Conservation (phyloP, 2,113 vertebrate genomes). For the Eretmochelys imbricata region DNA sequence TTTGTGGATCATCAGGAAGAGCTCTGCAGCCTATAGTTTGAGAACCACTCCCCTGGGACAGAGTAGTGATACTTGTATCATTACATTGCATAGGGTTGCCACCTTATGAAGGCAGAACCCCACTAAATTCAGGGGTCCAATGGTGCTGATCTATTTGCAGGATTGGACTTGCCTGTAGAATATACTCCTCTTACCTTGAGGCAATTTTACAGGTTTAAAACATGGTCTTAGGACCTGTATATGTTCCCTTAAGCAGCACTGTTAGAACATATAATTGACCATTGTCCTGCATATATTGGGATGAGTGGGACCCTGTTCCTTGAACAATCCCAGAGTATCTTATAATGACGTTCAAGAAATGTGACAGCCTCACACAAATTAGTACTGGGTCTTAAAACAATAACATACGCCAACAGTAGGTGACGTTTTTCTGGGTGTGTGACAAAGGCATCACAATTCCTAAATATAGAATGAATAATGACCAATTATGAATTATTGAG, state of each 20-base stretch:
- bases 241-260: not conserved
- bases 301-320: not conserved
- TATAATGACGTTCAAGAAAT: not conserved
- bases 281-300: not conserved
- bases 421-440: not conserved
- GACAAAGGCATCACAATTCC: not conserved
- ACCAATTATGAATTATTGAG: not conserved
- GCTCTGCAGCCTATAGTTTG: not conserved
- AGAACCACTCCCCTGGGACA: not conserved
- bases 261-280: not conserved
- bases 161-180: not conserved
- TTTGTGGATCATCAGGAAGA: not conserved
- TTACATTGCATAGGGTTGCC: not conserved
- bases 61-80: not conserved
- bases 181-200: not conserved
- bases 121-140: not conserved
- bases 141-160: not conserved
- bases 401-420: not conserved
- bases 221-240: not conserved
- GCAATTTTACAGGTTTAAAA: not conserved
- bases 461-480: not conserved
- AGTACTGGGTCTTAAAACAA: accelerated
- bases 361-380: accelerated
- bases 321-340: not conserved
- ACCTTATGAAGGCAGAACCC: not conserved